Percentiles rank a stretch among this genome's conserved stretches.
Evolutionary conservation across 2,113 vertebrate genomes (phyloP).

Genomic region (Eulacestoma nigropectus): DNA sequence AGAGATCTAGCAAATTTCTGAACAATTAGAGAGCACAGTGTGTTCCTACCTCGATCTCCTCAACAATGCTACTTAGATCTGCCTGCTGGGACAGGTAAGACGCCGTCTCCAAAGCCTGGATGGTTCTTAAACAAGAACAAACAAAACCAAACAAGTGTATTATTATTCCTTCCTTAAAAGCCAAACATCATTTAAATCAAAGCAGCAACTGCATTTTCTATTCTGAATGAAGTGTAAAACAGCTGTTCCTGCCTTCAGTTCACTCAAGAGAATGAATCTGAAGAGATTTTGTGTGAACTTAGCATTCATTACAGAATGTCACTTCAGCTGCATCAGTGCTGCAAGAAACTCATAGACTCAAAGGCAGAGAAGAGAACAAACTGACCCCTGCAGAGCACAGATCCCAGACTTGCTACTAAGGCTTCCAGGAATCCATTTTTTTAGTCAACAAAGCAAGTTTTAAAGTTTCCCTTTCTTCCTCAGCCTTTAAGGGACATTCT

Average conservation of each 20-base stretch:
- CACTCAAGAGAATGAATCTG: background rate
- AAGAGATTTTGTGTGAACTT: background rate
- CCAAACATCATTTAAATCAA: background rate
- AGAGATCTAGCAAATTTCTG: background rate
- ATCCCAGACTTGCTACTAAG: background rate
- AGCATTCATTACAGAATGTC: background rate
- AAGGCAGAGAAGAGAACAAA: background rate
- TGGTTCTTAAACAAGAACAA: constrained; percentile 77
- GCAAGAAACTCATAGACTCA: background rate
- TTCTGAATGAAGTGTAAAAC: background rate
- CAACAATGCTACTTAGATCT: constrained; percentile 88
- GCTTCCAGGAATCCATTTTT: background rate
- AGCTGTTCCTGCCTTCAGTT: background rate
- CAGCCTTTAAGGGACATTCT: background rate
- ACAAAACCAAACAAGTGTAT: background rate
- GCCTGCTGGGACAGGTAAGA: constrained; percentile 91
- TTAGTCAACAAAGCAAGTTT: background rate
- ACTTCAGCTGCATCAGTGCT: background rate
- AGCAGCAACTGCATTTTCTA: background rate
- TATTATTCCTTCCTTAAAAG: background rate
- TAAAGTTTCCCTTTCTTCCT: background rate
- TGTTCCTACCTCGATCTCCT: constrained; percentile 91
- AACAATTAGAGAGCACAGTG: background rate
- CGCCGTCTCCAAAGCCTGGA: constrained; percentile 87
- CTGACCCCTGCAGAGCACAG: background rate